These are phyloP conservation scores for Caenorhabditis sp. DNA, from an alignment of 2,888 invertebrate species.

Conservation along the genomic window DNA sequence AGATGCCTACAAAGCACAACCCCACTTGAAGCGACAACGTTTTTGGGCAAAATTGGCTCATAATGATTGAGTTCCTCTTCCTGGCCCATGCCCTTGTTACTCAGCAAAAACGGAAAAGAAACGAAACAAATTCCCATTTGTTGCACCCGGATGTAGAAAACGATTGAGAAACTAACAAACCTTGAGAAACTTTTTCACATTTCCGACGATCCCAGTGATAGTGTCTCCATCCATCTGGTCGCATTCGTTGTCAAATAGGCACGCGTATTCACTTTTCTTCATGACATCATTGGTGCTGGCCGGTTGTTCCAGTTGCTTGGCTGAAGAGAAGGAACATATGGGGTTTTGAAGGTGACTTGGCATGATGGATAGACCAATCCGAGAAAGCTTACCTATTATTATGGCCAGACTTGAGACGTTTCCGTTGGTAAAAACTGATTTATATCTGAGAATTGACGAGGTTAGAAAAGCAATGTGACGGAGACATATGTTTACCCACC, in stretches of 20 bases:
- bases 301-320: conserved; percentile 70
- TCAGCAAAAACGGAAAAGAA: not conserved
- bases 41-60: conserved; percentile 21
- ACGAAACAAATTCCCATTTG: not conserved
- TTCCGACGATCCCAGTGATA: conserved; percentile 76
- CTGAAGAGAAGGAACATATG: no score
- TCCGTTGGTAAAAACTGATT: conserved; percentile 64
- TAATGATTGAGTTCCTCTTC: conserved; percentile 57
- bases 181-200: conserved; percentile 76
- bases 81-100: conserved; percentile 22
- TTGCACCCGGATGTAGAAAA: not conserved
- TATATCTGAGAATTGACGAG: conserved; percentile 53
- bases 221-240: conserved; percentile 73
- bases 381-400: conserved; percentile 64
- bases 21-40: not conserved
- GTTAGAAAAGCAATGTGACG: conserved; percentile 1
- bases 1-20: not conserved
- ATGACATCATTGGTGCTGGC: conserved; percentile 62
- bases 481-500: conserved; percentile 38
- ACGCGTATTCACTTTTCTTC: conserved; percentile 66
- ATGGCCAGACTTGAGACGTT: conserved; percentile 66
- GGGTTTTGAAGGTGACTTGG: no score
- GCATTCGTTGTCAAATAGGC: conserved; percentile 74
- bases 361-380: not conserved
- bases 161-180: conserved; percentile 50